A percentile compares a stretch with the other conserved stretches of the same genome.
Evolutionary conservation across 2,797 vertebrate species (phyloP).

Genomic region (Anguilla anguilla): DNA sequence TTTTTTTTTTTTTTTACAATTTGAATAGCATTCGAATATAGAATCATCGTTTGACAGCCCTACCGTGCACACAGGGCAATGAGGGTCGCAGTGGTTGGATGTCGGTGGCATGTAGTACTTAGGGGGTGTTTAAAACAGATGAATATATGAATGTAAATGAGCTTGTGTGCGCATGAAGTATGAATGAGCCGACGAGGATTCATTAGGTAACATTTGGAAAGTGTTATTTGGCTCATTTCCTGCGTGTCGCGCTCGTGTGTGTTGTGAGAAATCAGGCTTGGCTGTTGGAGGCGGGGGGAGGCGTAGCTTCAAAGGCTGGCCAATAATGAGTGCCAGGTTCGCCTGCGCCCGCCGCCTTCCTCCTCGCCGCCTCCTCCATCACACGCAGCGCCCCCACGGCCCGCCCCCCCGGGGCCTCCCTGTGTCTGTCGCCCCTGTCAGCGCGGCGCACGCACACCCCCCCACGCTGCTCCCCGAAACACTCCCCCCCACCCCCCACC

Average conservation of each 20-base stretch:
- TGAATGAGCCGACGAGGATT: slow-evolving; percentile 24
- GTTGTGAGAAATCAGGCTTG: slow-evolving; percentile 56
- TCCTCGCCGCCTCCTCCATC: slow-evolving; percentile 44
- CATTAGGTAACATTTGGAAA: slow-evolving; percentile 38
- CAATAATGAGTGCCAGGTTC: slow-evolving; percentile 58
- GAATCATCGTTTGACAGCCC: neutral
- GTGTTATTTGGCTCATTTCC: slow-evolving; percentile 51
- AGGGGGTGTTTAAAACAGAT: neutral
- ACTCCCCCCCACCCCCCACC: too few species aligned
- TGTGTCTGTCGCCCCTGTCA: neutral
- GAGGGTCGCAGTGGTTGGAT: neutral
- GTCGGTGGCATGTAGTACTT: neutral
- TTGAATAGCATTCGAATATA: neutral
- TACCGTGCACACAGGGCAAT: too few species aligned
- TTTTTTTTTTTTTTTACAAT: too few species aligned
- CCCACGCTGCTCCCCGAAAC: too few species aligned
- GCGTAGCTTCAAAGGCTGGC: slow-evolving; percentile 52
- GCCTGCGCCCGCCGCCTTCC: slow-evolving; percentile 42
- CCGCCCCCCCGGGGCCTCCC: neutral
- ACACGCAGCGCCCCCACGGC: slow-evolving; percentile 45
- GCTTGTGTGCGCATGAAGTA: neutral
- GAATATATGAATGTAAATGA: neutral
- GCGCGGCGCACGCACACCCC: too few species aligned
- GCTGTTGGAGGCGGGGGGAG: slow-evolving; percentile 52
- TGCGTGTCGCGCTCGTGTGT: slow-evolving; percentile 43